Conservation (phyloP, 2,888 invertebrate genomes). For the Callyntrura sp. region DNA sequence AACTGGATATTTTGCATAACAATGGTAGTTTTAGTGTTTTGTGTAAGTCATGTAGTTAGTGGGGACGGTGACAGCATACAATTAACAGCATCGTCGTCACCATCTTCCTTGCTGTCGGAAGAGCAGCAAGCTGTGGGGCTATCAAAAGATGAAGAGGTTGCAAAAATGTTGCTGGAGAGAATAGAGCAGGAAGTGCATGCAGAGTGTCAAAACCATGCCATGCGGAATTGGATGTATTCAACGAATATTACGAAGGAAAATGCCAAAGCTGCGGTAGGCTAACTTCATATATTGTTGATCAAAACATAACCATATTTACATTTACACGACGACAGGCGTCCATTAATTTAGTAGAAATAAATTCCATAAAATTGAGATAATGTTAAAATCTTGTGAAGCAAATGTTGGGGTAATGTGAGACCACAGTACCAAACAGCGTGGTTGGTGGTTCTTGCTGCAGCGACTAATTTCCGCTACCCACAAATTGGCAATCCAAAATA, state of each 20-base stretch:
- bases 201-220: slow-evolving; percentile 76
- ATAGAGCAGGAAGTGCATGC: slow-evolving; percentile 77
- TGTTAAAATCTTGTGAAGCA: too few relatives aligned
- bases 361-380: too few relatives aligned
- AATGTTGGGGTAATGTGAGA: too few relatives aligned
- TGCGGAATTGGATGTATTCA: slow-evolving; percentile 78
- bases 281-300: neutral
- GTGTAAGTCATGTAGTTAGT: slow-evolving; percentile 19
- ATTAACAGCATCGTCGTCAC: neutral
- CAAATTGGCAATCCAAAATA: too few relatives aligned
- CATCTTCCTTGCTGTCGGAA: neutral
- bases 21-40: slow-evolving; percentile 34
- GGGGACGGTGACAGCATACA: neutral
- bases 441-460: too few relatives aligned
- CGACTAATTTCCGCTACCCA: too few relatives aligned
- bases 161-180: slow-evolving; percentile 75
- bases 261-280: slow-evolving; percentile 74
- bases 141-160: slow-evolving; percentile 77
- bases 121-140: slow-evolving; percentile 13
- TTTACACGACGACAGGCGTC: neutral
- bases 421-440: too few relatives aligned
- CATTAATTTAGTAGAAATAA: neutral
- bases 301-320: neutral
- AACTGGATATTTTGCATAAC: neutral
- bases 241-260: slow-evolving; percentile 79